phyloP scores from a whole-genome alignment of 2,113 vertebrate species.

The Paramisgurnus dabryanus region DNA sequence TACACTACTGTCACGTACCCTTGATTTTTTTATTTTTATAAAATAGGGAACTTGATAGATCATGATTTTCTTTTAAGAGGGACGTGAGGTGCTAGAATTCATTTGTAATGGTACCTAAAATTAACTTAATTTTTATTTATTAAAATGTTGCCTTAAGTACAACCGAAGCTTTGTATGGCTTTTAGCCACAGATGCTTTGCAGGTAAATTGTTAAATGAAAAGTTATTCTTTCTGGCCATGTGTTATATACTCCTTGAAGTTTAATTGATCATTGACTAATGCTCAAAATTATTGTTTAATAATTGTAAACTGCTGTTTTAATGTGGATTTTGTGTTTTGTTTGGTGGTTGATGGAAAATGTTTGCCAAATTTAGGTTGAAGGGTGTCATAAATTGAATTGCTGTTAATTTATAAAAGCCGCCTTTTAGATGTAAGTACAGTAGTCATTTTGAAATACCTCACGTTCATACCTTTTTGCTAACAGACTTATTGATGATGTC shows the following conservation, averaged over 20 bases:
- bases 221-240: neutral
- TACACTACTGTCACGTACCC: neutral
- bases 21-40: neutral
- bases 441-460: conserved; percentile 18
- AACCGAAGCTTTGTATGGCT: neutral
- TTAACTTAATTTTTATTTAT: conserved; percentile 11
- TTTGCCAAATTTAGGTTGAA: conserved; percentile 50
- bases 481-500: conserved; percentile 63
- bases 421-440: neutral
- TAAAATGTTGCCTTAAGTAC: conserved; percentile 43
- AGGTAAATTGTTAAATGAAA: neutral
- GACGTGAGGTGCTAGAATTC: neutral
- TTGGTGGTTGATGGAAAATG: conserved; percentile 52
- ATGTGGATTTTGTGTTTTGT: conserved; percentile 69
- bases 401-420: neutral
- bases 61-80: neutral
- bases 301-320: conserved; percentile 64
- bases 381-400: conserved; percentile 51
- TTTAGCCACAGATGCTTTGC: conserved; percentile 58
- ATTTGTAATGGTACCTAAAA: conserved; percentile 16
- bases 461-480: conserved; percentile 4
- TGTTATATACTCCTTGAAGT: conserved; percentile 18
- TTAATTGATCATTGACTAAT: neutral
- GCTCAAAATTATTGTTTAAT: neutral
- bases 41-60: neutral